A percentile compares a stretch with the other conserved stretches of the same genome.
These are phyloP conservation scores for Oscheius sp. DNA, from an alignment of 2,888 invertebrate species.

Conservation along the genomic window DNA sequence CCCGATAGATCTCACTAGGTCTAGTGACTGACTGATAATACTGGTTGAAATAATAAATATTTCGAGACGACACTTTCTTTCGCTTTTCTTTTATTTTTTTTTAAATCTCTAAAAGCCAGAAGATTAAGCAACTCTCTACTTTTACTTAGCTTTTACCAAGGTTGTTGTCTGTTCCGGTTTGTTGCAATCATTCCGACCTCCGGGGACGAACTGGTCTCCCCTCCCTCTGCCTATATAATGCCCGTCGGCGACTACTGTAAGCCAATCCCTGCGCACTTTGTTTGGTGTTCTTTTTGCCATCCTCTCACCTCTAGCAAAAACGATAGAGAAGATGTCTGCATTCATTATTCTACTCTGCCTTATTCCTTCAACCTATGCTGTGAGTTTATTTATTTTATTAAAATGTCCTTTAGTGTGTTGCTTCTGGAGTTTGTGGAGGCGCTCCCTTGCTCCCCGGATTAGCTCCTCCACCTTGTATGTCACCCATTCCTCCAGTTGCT, in stretches of 20 bases:
- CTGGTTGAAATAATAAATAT: too few species aligned
- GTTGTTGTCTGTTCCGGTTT: not conserved
- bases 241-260: constrained; percentile 6
- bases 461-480: constrained; percentile 42
- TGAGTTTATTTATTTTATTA: constrained; percentile 3
- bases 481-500: constrained; percentile 45
- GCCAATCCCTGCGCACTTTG: not conserved
- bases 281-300: not conserved
- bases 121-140: too few species aligned
- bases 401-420: constrained; percentile 57
- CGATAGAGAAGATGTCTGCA: too few species aligned
- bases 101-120: too few species aligned
- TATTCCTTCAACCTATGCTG: constrained; percentile 15
- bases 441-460: constrained; percentile 27
- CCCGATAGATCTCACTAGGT: constrained; percentile 38
- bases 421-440: constrained; percentile 64
- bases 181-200: not conserved
- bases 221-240: not conserved
- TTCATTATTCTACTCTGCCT: not conserved
- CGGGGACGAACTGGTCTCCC: not conserved
- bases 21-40: too few species aligned
- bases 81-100: not conserved
- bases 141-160: too few species aligned
- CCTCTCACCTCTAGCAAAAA: too few species aligned
- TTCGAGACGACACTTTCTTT: too few species aligned